Percentiles rank a stretch among this genome's conserved stretches.
Conservation (phyloP, 1,140 invertebrate genomes). For the Glomeris maerens region DNA sequence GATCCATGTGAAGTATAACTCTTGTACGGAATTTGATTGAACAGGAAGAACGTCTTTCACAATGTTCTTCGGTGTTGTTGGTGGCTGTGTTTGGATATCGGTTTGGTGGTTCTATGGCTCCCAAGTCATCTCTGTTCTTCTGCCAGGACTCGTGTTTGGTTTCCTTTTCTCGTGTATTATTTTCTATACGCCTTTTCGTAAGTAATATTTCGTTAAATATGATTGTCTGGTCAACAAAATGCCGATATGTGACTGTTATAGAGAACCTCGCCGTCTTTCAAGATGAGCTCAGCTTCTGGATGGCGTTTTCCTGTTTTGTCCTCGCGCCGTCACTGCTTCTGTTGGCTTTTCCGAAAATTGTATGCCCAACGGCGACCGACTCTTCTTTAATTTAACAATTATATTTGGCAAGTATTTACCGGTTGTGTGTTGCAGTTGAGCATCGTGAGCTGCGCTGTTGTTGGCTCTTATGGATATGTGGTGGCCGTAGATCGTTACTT, state of each 20-base stretch:
- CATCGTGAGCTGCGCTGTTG: slow-evolving; percentile 43
- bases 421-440: slow-evolving; percentile 39
- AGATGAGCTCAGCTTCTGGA: slow-evolving; percentile 45
- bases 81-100: slow-evolving; percentile 36
- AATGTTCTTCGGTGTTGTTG: slow-evolving; percentile 28
- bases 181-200: slow-evolving; percentile 43
- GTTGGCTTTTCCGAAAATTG: slow-evolving; percentile 34
- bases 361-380: slow-evolving; percentile 15
- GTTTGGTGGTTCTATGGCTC: slow-evolving; percentile 40
- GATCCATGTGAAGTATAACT: too few species aligned
- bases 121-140: slow-evolving; percentile 39
- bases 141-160: slow-evolving; percentile 39
- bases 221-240: slow-evolving; percentile 12
- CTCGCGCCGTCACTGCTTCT: slow-evolving; percentile 36
- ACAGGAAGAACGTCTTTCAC: slow-evolving; percentile 19
- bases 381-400: slow-evolving; percentile 5
- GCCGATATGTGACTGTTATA: slow-evolving; percentile 30
- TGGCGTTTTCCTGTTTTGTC: slow-evolving; percentile 38
- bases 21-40: too few species aligned
- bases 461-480: slow-evolving; percentile 47
- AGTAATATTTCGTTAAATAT: slow-evolving; percentile 17
- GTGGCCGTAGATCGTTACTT: slow-evolving; percentile 46
- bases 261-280: slow-evolving; percentile 39
- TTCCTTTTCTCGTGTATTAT: slow-evolving; percentile 39
- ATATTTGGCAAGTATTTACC: too few species aligned